A percentile compares a stretch with the other conserved stretches of the same genome.
phyloP scores from a whole-genome alignment of 2,113 vertebrate species.

The Rynchops niger region DNA sequence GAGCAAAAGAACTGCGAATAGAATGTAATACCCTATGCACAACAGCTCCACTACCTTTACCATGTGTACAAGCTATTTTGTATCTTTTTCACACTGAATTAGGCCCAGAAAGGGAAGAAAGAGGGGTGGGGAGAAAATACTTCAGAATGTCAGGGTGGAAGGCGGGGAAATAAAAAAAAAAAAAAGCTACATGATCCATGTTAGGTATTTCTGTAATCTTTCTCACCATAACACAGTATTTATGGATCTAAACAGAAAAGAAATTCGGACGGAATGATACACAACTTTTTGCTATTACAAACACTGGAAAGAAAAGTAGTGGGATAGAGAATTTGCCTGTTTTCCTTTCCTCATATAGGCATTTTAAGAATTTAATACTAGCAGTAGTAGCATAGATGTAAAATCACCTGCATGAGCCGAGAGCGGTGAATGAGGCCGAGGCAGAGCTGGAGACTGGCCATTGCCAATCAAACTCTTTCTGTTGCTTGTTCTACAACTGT shows the following conservation, averaged over 20 bases:
- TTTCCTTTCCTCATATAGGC: background rate
- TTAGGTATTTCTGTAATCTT: background rate
- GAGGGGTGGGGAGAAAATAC: background rate
- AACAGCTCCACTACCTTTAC: background rate
- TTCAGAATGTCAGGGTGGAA: background rate
- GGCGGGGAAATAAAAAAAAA: background rate
- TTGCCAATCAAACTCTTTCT: slow-evolving; percentile 95
- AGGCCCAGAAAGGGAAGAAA: background rate
- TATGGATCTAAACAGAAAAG: background rate
- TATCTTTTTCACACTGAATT: background rate
- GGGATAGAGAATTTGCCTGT: background rate
- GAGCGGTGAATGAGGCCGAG: slow-evolving; percentile 92
- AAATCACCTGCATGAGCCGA: slow-evolving; percentile 90
- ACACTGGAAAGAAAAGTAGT: background rate
- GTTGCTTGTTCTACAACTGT: slow-evolving; percentile 95
- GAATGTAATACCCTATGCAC: background rate
- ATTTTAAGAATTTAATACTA: background rate
- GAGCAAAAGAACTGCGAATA: background rate
- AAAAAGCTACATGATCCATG: fast-evolving
- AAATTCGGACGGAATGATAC: background rate
- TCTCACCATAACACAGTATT: background rate
- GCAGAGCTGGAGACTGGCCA: slow-evolving; percentile 89
- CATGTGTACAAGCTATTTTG: background rate
- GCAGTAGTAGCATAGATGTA: background rate
- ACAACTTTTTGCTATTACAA: background rate